Evolutionary conservation across 2,888 invertebrate genomes (phyloP).

Genomic region (Sesamia inferens): DNA sequence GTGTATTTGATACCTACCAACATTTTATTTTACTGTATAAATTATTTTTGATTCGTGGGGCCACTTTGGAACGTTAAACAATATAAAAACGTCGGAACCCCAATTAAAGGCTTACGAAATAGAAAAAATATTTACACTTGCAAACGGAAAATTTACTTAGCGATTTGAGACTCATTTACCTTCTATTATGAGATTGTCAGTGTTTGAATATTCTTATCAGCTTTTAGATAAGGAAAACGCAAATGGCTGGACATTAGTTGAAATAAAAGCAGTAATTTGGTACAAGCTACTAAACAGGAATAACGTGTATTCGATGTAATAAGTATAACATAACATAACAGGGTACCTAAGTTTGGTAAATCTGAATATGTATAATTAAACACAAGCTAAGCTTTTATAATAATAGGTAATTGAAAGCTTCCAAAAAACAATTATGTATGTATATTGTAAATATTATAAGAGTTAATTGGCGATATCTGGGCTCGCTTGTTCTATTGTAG

Average conservation of each 20-base stretch:
- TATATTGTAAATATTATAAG: not conserved
- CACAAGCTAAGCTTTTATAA: not conserved
- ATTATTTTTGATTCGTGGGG: not conserved
- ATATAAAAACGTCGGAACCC: slow-evolving; percentile 34
- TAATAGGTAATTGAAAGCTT: not conserved
- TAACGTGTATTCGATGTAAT: not conserved
- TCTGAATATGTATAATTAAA: not conserved
- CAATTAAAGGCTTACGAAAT: slow-evolving; percentile 30
- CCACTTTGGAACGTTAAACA: slow-evolving; percentile 25
- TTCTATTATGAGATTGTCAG: slow-evolving; percentile 37
- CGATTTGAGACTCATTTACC: slow-evolving; percentile 39
- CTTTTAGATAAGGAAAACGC: slow-evolving; percentile 44
- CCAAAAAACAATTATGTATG: not conserved
- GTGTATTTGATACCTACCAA: not conserved
- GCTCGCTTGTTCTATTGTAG: not conserved
- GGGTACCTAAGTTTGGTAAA: not conserved
- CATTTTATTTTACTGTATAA: not conserved
- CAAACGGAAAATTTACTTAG: slow-evolving; percentile 47
- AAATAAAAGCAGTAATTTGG: not conserved
- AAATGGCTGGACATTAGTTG: slow-evolving; percentile 11
- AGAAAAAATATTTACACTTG: slow-evolving; percentile 48
- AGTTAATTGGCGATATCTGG: not conserved
- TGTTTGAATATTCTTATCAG: slow-evolving; percentile 50
- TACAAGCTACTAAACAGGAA: not conserved
- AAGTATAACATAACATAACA: no score